Base-by-base conservation (phyloP, 2,888 invertebrate species). In the Ennomos erosarius region DNA sequence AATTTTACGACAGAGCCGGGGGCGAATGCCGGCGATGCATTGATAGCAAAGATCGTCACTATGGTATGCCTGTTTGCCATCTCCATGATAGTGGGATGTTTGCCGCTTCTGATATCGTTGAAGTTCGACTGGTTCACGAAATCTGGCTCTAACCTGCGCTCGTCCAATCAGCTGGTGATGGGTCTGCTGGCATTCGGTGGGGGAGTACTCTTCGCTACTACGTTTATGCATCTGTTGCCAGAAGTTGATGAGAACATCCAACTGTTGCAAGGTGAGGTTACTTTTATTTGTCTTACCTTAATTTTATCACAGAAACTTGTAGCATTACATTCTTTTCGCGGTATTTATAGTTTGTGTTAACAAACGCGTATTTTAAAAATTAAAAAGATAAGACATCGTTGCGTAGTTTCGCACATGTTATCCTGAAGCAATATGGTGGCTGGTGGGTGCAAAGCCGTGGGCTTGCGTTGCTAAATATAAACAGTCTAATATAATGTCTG, bases 201-300 rank as follows among this genome's bases (percentile, higher is more conserved):
- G 9, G 97, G 97, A 8, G 97, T 97, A 0, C 87, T 97, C 8
- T 92, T 97, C 51, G 95, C 95, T 66, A 97, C 97, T 5, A 96
- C 96, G 1, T 97, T 97, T 75, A 90, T 97, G 75, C 97, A 97
- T 79, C 87, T 97, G 70, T 84, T 97, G 56, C 97, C 97, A 8
- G 97, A 97, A 90, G 96, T 97, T 0, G 93, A 94, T 50, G 96
- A 96, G 70, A 94, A 94, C 52, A 94, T 97, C 43, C 89, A 94
- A 53, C 74, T 91, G 36, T 82, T 96, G 60, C 93, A 95, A 86
- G 90, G 93, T 93, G 69, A 85, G 85, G 26, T 56, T 52, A 48
- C 44, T 62, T 51, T 40, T 6, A 26, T 26, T 11, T 34, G 33
- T 12, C 12, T 34, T 49, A 37, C 47, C 47, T 34, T 40, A 16